These are phyloP conservation scores for Lycaon pictus DNA, from an alignment of 2,113 vertebrate genomes.

Conservation along the genomic window DNA sequence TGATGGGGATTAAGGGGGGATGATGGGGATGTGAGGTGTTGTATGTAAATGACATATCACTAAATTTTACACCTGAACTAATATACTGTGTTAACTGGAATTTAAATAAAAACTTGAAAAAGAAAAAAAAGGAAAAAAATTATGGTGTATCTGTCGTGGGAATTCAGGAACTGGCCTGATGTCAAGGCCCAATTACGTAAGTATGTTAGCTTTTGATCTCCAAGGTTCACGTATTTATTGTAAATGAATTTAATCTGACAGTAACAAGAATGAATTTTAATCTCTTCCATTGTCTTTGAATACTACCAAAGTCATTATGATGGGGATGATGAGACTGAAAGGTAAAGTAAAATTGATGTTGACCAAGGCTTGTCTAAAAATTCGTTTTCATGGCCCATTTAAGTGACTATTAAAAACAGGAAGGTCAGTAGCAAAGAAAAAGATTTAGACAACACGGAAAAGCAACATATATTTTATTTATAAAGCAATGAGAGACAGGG, in stretches of 20 bases:
- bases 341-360: slow-evolving; percentile 60
- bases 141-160: slow-evolving; percentile 54
- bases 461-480: neutral
- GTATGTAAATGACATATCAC: neutral
- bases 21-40: neutral
- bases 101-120: neutral
- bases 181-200: slow-evolving; percentile 22
- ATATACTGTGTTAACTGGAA: neutral
- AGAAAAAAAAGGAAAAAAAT: slow-evolving; percentile 38
- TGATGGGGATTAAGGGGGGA: neutral
- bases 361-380: slow-evolving; percentile 59
- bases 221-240: slow-evolving; percentile 53
- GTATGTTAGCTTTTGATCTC: slow-evolving; percentile 67
- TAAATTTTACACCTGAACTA: neutral
- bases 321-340: slow-evolving; percentile 43
- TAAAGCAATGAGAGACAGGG: neutral
- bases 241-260: slow-evolving; percentile 75
- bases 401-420: slow-evolving; percentile 51
- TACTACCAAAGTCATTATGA: slow-evolving; percentile 42
- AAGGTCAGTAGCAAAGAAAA: slow-evolving; percentile 39
- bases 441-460: neutral
- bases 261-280: slow-evolving; percentile 71
- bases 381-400: slow-evolving; percentile 50
- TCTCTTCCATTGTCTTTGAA: slow-evolving; percentile 71
- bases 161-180: slow-evolving; percentile 35